Percentiles rank a stretch among this genome's conserved stretches.
phyloP scores from a whole-genome alignment of 2,113 vertebrate species.

The Rhinolophus sinicus region DNA sequence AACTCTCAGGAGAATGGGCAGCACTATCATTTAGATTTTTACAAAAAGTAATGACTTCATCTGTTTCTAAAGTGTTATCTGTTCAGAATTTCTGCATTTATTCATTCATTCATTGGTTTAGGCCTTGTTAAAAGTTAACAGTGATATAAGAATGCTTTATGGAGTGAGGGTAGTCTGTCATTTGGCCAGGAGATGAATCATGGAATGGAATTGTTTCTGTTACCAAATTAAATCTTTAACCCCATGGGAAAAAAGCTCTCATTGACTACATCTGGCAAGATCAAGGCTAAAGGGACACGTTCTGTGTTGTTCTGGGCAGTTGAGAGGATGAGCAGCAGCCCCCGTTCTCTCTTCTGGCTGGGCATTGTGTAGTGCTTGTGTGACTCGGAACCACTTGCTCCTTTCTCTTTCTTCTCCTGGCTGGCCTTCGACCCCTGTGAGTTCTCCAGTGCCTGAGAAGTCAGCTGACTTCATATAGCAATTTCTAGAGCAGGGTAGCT shows the following conservation, averaged over 20 bases:
- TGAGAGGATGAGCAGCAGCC: neutral
- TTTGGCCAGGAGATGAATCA: slow-evolving; percentile 19
- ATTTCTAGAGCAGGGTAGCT: neutral
- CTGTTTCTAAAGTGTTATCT: slow-evolving; percentile 30
- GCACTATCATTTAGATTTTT: neutral
- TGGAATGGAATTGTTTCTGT: neutral
- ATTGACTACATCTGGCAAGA: neutral
- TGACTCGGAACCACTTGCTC: neutral
- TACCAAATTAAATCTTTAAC: neutral
- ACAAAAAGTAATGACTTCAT: neutral
- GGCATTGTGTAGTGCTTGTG: neutral
- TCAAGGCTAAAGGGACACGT: neutral
- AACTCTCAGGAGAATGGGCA: neutral
- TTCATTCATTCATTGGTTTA: neutral
- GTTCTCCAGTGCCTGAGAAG: neutral
- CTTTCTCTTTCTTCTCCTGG: neutral
- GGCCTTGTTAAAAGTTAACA: neutral
- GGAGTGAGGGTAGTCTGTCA: too few species aligned
- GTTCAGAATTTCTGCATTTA: neutral
- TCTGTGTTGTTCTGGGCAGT: neutral
- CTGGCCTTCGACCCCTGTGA: neutral
- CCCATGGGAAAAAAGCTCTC: neutral
- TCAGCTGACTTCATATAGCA: neutral
- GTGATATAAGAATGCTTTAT: neutral
- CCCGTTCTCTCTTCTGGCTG: neutral